Conservation (phyloP, 1,140 invertebrate species). For the silkworm (Bombyx mori) region DNA sequence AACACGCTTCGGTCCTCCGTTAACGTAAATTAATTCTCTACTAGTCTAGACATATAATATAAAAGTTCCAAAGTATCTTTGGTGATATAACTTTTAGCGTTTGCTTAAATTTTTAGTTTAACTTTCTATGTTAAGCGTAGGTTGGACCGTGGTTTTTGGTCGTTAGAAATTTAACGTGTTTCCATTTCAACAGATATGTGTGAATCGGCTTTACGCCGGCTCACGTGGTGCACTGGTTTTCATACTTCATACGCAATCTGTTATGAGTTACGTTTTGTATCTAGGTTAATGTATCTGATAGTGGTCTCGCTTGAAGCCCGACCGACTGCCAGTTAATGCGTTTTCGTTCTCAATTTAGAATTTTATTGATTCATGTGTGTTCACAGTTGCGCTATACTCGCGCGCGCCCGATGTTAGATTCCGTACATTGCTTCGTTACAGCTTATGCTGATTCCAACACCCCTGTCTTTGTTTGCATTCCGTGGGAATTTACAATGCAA, state of each 20-base stretch:
- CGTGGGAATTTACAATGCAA: constrained; percentile 5
- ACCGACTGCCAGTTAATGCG: constrained; percentile 7
- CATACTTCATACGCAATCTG: constrained; percentile 44
- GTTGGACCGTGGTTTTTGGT: background rate
- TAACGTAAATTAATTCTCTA: background rate
- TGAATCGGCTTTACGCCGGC: constrained; percentile 35
- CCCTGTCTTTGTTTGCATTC: background rate
- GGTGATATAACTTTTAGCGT: too few species aligned
- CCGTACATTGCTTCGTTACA: too few species aligned
- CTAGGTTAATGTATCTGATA: constrained; percentile 58
- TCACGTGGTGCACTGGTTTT: constrained; percentile 40
- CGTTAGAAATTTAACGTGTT: constrained; percentile 35
- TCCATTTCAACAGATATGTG: constrained; percentile 48
- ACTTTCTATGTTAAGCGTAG: too few species aligned
- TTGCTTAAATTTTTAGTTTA: too few species aligned
- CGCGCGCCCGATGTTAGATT: too few species aligned
- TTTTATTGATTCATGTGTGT: constrained; percentile 17
- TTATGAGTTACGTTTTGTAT: constrained; percentile 46
- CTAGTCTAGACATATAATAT: background rate
- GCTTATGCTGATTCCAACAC: too few species aligned
- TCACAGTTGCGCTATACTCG: constrained; percentile 12
- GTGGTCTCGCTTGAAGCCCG: constrained; percentile 14
- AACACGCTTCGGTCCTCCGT: background rate
- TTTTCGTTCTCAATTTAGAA: constrained; percentile 15
- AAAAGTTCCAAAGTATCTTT: too few species aligned